Evolutionary conservation across 2,113 vertebrate genomes (phyloP), one percentile per base, ranked within the genome.

Genomic region (Macquaria australasica): DNA sequence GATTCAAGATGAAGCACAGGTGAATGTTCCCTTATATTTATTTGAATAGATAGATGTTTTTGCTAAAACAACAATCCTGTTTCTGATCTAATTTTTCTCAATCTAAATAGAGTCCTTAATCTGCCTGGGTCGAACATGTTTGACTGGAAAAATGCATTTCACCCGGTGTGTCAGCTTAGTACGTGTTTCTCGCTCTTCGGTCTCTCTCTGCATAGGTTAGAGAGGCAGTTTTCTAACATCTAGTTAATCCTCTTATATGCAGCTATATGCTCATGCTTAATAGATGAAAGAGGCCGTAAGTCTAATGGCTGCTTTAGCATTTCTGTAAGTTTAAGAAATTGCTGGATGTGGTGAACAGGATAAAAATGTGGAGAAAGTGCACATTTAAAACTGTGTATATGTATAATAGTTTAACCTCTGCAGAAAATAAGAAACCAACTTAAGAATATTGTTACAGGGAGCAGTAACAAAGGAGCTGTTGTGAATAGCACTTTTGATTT

Each of bases 1-100:
- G 79, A 95, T 98, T 82, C 98, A 99, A 88, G 98, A 99, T 23
- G 98, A 99, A 92, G 98, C 97, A 84, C 98, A 99, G 97, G 98
- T 99, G 88, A 85, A 89, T 39, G 15, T 81, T 68, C 9, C 23
- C 41, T 60, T 34, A 14, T 41, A 8, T 56, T 53, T 45, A 23
- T 51, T 43, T 58, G 5, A 79, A 56, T 56, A 23, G 25, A 71
- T 48, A 28, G 55, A 25, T 59, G 8, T 53, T 53, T 21, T 41
- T 43, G 15, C 11, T 48, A 20, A n/a, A 21, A 1, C 20, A 21
- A 1, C 28, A n/a, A 69, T 15, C 4, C 7, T 37, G 25, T 70
- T 59, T 84, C 51, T 80, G 34, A 74, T 50, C 25, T 37, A 31
- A 34, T 53, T 12, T 62, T 7, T 51, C 16, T 62, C 8, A 50